Evolutionary conservation across 92 coral and sea anemone species (phyloP).

Genomic region (Galaxea fascicularis): DNA sequence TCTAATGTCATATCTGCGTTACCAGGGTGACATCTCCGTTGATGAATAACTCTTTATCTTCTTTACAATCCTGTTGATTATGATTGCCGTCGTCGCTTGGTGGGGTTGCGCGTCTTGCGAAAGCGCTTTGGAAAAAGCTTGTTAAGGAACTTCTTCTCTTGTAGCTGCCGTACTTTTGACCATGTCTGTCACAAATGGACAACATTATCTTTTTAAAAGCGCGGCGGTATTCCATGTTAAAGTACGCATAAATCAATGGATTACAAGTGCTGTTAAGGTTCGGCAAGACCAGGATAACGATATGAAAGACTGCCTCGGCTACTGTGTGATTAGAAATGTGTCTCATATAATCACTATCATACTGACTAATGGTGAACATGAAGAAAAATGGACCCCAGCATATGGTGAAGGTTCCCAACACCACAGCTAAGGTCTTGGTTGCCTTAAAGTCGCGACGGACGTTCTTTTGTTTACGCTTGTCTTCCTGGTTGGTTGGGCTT

Average conservation of each 20-base stretch:
- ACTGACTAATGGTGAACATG: conserved; percentile 76
- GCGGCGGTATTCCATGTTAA: conserved; percentile 87
- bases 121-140: conserved; percentile 49
- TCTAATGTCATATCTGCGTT: background rate
- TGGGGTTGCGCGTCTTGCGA: conserved; percentile 41
- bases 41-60: background rate
- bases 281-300: conserved; percentile 74
- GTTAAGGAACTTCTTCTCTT: conserved; percentile 65
- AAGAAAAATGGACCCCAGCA: conserved; percentile 98
- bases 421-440: conserved; percentile 91
- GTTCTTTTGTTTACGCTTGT: conserved; percentile 65
- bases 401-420: conserved; percentile 88
- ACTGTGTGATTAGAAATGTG: conserved; percentile 31
- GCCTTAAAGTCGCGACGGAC: conserved; percentile 88
- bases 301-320: conserved; percentile 27
- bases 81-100: conserved; percentile 20
- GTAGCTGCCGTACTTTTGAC: background rate
- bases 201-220: conserved; percentile 86
- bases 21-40: conserved; percentile 11
- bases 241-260: conserved; percentile 96
- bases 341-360: conserved; percentile 26
- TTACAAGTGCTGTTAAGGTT: conserved; percentile 93
- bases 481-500: conserved; percentile 58
- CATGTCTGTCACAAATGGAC: conserved; percentile 24
- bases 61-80: background rate